Base-by-base conservation (phyloP, 2,113 vertebrate species). In the Cavia porcellus region DNA sequence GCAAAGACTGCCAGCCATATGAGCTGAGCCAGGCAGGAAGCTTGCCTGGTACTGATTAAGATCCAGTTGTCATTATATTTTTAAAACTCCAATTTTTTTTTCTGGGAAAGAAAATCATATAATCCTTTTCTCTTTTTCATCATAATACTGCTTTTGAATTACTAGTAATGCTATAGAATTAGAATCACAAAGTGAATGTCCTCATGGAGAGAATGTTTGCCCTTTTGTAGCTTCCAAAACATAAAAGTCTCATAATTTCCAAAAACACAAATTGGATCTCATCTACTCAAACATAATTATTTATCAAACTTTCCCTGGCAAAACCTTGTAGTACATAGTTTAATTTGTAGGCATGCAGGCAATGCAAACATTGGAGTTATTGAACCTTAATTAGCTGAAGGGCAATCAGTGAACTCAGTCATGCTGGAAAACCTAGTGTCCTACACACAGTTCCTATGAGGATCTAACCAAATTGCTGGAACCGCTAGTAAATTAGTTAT, bases 271-370 rank as follows among this genome's bases (percentile, higher is more conserved):
- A 24, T 97, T 97, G 74, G 24, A 87, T 35, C 2, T 85, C 57
- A 64, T 84, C 30, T 86, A 92, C 57, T 86, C 20, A 80, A 92
- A 70, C 28, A 89, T 62, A 89, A 97, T 94, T 94, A 95, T 94
- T 90, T 95, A 93, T 90, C 79, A 96, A 86, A 96, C 22, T 93
- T 96, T 95, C 88, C 89, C n/a, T 96, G 83, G 92, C 68, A 94
- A 89, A 90, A 77, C 0, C 35, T 72, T 38, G 17, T 6, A 68
- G 30, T 45, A 68, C 80, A 70, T 52, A 62, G 52, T 20, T 92
- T 86, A 89, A 94, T 94, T 94, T 95, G n/a, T 52, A 93, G 50
- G 95, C 79, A 90, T 28, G 32, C 50, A 94, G 95, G 45, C 12
- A 30, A 75, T 84, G 62, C 42, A 96, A 92, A 92, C 5, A 80